phyloP scores from a whole-genome alignment of 2,888 invertebrate genomes.

The Euzetes globulus region DNA sequence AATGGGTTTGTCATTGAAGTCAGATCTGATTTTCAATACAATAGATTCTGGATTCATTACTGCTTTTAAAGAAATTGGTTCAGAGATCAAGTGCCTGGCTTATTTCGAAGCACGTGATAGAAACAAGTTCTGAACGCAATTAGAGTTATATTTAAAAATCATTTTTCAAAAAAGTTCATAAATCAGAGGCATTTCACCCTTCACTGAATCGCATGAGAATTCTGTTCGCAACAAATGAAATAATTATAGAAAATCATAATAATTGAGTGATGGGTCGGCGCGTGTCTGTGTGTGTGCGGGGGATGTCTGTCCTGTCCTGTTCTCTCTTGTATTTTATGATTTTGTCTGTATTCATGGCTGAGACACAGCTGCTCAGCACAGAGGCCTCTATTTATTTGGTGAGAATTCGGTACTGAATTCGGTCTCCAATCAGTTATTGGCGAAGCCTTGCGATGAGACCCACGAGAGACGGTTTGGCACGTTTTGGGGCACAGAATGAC shows the following conservation, averaged over 20 bases:
- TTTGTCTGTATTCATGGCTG: neutral
- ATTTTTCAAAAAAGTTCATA: neutral
- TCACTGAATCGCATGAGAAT: constrained; percentile 3
- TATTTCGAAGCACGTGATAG: no score
- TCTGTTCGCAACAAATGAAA: neutral
- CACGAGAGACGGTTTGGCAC: constrained; percentile 21
- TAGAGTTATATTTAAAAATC: neutral
- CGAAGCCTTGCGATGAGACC: neutral
- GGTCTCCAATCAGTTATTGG: constrained; percentile 22
- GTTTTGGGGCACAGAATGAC: neutral
- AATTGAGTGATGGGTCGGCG: constrained; percentile 19
- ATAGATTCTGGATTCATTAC: no score
- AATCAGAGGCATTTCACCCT: neutral
- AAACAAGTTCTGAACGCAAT: neutral
- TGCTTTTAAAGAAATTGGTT: no score
- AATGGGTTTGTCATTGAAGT: no score
- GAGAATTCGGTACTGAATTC: constrained; percentile 21
- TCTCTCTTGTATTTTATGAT: constrained; percentile 9
- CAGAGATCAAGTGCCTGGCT: no score
- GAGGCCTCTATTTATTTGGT: constrained; percentile 9
- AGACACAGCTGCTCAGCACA: neutral
- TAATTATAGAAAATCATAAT: constrained; percentile 11
- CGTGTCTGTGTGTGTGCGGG: neutral
- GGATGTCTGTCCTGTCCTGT: neutral
- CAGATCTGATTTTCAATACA: no score